phyloP scores from a whole-genome alignment of 2,888 invertebrate species.

The Thereva unica region DNA sequence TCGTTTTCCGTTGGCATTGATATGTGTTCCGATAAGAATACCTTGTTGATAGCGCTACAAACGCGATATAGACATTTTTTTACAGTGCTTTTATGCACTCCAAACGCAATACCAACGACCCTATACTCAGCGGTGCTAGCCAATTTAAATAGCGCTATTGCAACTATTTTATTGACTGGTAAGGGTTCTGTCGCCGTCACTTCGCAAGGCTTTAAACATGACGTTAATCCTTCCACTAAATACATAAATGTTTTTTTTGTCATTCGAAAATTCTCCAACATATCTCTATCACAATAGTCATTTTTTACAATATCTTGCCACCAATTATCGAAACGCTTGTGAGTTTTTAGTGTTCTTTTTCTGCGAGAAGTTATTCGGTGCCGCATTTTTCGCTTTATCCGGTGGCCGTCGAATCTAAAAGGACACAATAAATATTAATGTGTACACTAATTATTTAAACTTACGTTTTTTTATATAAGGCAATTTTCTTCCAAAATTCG shows the following conservation, averaged over 20 bases:
- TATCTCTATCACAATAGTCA: too few relatives aligned
- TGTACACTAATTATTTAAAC: too few relatives aligned
- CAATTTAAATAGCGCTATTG: background rate
- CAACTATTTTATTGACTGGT: background rate
- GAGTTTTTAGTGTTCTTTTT: too few relatives aligned
- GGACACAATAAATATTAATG: too few relatives aligned
- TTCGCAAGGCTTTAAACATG: background rate
- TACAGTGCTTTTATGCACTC: background rate
- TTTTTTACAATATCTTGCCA: too few relatives aligned
- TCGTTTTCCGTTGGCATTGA: background rate
- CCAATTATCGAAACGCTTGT: too few relatives aligned
- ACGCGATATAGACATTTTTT: background rate
- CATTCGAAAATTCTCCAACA: background rate
- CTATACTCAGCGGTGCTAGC: background rate
- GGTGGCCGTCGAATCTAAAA: too few relatives aligned
- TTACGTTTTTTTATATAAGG: too few relatives aligned
- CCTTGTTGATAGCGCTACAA: background rate
- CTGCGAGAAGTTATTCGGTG: too few relatives aligned
- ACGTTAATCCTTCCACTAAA: background rate
- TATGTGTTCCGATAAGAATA: background rate
- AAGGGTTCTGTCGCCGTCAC: background rate
- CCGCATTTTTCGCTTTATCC: too few relatives aligned
- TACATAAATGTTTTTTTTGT: background rate
- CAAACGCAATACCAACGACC: constrained; percentile 2
- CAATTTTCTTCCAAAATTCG: too few relatives aligned